These are phyloP conservation scores for Saccostrea cuccullata DNA, from an alignment of 1,140 invertebrate species.

Conservation along the genomic window DNA sequence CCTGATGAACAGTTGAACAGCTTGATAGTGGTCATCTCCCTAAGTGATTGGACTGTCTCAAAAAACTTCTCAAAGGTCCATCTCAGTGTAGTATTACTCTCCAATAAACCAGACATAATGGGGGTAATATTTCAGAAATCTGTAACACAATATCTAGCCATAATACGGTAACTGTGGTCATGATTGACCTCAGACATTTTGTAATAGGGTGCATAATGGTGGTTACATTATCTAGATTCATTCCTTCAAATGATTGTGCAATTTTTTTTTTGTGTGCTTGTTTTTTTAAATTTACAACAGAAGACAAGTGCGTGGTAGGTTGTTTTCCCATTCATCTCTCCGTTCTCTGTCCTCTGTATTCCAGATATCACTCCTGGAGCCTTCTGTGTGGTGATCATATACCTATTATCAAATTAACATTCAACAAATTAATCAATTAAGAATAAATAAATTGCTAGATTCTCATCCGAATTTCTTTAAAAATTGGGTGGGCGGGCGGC, in stretches of 20 bases:
- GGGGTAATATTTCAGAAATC: conserved; percentile 92
- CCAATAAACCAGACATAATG: conserved; percentile 90
- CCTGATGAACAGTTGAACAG: conserved; percentile 59
- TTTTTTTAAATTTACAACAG: conserved; percentile 82
- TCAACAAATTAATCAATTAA: no score
- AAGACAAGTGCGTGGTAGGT: conserved; percentile 92
- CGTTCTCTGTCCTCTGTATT: conserved; percentile 93
- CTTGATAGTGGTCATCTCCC: conserved; percentile 53
- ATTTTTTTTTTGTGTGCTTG: no score
- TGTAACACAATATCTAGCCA: background rate
- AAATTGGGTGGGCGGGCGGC: no score
- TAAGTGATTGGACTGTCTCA: conserved; percentile 51
- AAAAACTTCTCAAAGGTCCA: conserved; percentile 63
- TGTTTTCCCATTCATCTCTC: conserved; percentile 94
- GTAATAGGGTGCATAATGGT: no score
- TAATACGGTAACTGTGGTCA: no score
- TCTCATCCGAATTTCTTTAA: no score
- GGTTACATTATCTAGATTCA: no score
- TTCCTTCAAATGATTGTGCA: no score
- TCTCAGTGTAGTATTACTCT: conserved; percentile 52
- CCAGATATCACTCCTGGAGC: conserved; percentile 96
- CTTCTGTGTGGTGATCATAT: conserved; percentile 85
- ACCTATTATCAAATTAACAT: conserved; percentile 63
- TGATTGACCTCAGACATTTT: no score
- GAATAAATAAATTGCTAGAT: no score